Base-by-base conservation (phyloP, 2,797 vertebrate species). In the Danio kyathit region DNA sequence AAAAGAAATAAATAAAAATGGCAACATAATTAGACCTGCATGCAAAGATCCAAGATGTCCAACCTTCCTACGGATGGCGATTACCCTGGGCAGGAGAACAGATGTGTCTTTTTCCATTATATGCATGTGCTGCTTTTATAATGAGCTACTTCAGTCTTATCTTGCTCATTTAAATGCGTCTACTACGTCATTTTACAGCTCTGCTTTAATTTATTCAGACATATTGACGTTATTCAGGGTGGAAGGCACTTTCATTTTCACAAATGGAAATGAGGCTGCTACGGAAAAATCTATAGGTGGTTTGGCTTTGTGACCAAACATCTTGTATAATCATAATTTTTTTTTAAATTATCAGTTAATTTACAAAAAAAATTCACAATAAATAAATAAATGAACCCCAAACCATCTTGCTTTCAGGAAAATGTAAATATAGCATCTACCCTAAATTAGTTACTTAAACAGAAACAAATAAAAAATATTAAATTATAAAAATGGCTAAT, bases 121-220 rank as follows among this genome's bases (percentile, higher is more conserved):
- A 40, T 73, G 44, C 44, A 60, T n/a, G 12, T 48, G 51, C 41
- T 41, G 46, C 51, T 43, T 65, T 52, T 52, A 56, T 83, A 83
- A 76, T 57, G 76, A 75, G 21, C 17, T 71, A 49, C 16, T 14
- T 48, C 56, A 65, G 29, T 14, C 48, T 61, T 14, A 41, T 44
- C 29, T 59, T 21, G 64, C 13, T 71, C 44, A 57, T 80, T 80
- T 76, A 67, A 7, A 69, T 19, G 14, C 64, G 14, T 60, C 64
- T 54, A 19, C 29, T 7, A 70, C 38, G 12, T 63, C 10, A 44
- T 38, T 43, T 64, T 63, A 51, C 19, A 72, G 40, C 10, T 21
- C 11, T n/a, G 40, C 0, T 29, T 29, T 29, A 29, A 56, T 43
- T 43, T 71, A 54, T 69, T 52, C 48, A n/a, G 14, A 16, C 66